These are phyloP conservation scores for Erebia epiphron DNA, from an alignment of 2,888 invertebrate species.

Conservation along the genomic window DNA sequence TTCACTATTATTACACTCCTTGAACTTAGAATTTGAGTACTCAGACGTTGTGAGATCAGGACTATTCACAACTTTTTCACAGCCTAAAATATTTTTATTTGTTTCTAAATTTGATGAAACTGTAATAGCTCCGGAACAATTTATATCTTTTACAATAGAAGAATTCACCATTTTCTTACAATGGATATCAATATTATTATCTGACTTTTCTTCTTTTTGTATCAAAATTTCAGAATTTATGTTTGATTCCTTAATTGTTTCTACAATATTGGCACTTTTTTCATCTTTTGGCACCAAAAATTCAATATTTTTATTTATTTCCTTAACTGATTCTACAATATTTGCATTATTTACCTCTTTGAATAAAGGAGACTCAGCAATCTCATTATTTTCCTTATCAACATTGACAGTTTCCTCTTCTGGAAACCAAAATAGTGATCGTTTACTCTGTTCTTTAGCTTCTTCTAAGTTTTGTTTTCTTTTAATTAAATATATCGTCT, in stretches of 20 bases:
- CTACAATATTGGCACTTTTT: constrained; percentile 12
- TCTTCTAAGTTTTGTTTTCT: constrained; percentile 79
- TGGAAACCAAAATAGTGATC: constrained; percentile 68
- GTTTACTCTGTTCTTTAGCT: constrained; percentile 62
- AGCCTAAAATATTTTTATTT: neutral
- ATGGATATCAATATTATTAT: neutral
- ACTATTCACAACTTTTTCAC: neutral
- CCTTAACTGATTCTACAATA: constrained; percentile 21
- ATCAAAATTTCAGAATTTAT: constrained; percentile 3
- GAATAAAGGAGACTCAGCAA: neutral
- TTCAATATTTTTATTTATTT: constrained; percentile 19
- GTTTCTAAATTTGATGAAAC: neutral
- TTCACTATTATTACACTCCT: neutral
- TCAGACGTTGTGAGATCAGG: neutral
- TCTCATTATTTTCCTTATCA: constrained; percentile 1
- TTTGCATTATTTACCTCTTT: neutral
- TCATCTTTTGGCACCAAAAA: neutral
- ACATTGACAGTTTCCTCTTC: constrained; percentile 51
- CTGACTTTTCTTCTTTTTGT: neutral
- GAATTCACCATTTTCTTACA: neutral
- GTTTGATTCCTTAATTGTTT: constrained; percentile 20
- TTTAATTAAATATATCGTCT: constrained; percentile 84
- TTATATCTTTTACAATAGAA: neutral
- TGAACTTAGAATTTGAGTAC: neutral
- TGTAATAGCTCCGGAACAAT: neutral